Base-by-base conservation (phyloP, 2,797 vertebrate genomes). In the Myoxocephalus aenaeus region DNA sequence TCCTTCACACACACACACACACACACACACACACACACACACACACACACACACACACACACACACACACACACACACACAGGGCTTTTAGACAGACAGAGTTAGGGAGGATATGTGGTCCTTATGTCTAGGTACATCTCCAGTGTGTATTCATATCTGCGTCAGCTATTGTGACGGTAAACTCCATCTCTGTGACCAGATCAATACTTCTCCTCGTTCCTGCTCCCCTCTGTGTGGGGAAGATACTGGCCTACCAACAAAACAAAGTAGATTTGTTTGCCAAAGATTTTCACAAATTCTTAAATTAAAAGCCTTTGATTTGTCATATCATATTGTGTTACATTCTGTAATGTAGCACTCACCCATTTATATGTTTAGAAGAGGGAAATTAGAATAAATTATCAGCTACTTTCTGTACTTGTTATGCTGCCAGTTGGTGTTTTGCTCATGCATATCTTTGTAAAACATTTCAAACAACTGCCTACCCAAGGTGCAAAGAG, bases 101-200 rank as follows among this genome's bases (percentile, higher is more conserved):
- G 65, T 58, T 46, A 50, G 36, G 65, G 36, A 74, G 72, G 73
- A 70, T 75, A 54, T 71, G 69, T 54, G 62, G 54, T 64, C 4
- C 50, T 38, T 79, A 75, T 81, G 77, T 85, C 68, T 85, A 36
- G 50, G 64, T 81, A 57, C 40, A 81, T 82, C 68, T 79, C 73
- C 46, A 25, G 56, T 75, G 71, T 71, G 56, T 76, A 82, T 83
- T 68, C 70, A 72, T 75, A 85, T 80, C 65, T 84, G 68, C 50
- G 7, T 87, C 75, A 88, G 78, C 81, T 62, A 48, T 40, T 73
- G 70, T 79, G 66, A 85, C 75, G 65, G 68, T 86, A 86, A 90
- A 86, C 77, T 90, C 73, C 57, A 78, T 83, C 80, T 82, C 63
- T 57, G 53, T 75, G 70, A 65, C 73, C 11, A 42, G 81, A 90